Base-by-base conservation (phyloP, 53 echinoderm and acorn worm species). In the Patiria pectinifera region DNA sequence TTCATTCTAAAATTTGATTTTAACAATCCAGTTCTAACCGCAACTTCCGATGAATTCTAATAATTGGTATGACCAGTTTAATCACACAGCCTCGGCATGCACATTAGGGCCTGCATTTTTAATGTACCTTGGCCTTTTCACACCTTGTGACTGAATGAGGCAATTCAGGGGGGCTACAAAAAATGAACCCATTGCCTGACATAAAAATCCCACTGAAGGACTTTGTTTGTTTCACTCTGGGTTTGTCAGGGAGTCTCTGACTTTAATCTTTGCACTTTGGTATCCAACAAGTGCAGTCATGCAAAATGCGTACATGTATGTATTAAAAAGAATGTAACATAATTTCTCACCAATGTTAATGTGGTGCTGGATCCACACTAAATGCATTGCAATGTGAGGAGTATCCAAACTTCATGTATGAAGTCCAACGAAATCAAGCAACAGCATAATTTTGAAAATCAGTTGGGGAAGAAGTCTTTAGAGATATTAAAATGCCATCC, bases 61-160 rank as follows among this genome's bases (percentile, higher is more conserved):
- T 10, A 47, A 86, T 74, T 72, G 86, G 71, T 86, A 74, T 86
- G 9, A 74, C 35, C 86, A 71, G 48, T 86, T 75, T 15, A 23
- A 72, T 74, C 53, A 23, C 86, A n/a, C 86, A 86, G 86, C 86
- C 86, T 48, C 21, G 15, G 21, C 48, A 35, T 71, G 48, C 47
- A n/a, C 74, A 86, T 78, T 78, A 2, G 45, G 46, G 86, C 63
- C 82, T 59, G 82, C 71, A 86, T 86, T 86, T 86, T 86, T 86
- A 86, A 86, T 86, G 86, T 86, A 86, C 86, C 44, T 86, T 86
- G 86, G 49, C 86, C 86, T 74, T 86, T 74, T 86, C 86, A 86
- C 74, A 86, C 86, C 71, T 86, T 86, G 71, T 44, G 22, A 35
- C 85, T 85, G 69, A 85, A 85, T 85, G 85, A 85, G 85, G 19